Evolutionary conservation across 2,113 vertebrate genomes (phyloP), one percentile per base, ranked within the genome.

Genomic region (Parotia lawesii): DNA sequence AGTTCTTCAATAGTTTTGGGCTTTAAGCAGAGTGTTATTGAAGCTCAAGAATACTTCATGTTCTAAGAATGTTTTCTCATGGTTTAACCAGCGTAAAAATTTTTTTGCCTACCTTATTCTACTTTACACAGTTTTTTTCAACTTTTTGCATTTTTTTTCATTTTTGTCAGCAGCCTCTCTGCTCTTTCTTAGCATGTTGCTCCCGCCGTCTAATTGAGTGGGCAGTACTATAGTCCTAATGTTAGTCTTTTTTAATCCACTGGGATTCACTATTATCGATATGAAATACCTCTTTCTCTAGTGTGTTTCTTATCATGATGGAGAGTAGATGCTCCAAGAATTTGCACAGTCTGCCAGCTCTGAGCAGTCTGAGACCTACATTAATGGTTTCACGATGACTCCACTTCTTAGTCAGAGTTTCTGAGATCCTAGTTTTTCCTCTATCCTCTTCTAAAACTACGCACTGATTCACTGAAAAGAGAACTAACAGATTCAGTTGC

Each of bases 171-270:
- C n/a, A 67, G 8, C 5, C 9, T 48, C 27, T 53, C 28, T 69
- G 11, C 13, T 57, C 17, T 65, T 57, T 78, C 51, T 83, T 58
- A 87, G 38, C 12, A 16, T 19, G 11, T 28, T 67, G 15, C 15
- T 81, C 18, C 31, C 7, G n/a, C 11, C 13, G 1, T 57, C 2
- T 15, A 13, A 2, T 4, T 3, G 2, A 18, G 12, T 51, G 15
- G 45, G 11, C 22, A 71, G 9, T 53, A 57, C 19, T 44, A 21
- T 12, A 38, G 10, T 18, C 15, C 2, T 51, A 31, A 25, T 28
- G 1, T 25, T 33, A 42, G 22, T 73, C 9, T 11, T 14, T 44
- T 74, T 77, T 5, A 3, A 11, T 62, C 37, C 50, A 38, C 19
- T 66, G 29, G n/a, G 8, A 44, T 73, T 57, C 0, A 0, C 29